These are phyloP conservation scores for Pegoplata infirma DNA, from an alignment of 2,888 invertebrate genomes.

Conservation along the genomic window DNA sequence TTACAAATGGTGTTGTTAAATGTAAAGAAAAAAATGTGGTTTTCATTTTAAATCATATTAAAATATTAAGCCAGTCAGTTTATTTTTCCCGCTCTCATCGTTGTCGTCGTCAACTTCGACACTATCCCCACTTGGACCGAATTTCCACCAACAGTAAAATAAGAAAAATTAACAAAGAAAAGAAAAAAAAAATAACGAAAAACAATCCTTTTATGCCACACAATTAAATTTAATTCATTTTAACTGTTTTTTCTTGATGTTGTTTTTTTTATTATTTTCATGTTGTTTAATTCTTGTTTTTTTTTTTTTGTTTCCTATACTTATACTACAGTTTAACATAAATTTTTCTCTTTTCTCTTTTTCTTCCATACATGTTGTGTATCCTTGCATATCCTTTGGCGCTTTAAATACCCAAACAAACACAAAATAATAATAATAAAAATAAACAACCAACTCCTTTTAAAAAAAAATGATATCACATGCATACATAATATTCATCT, in stretches of 20 bases:
- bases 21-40: neutral
- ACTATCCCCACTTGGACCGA: conserved; percentile 17
- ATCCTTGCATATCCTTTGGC: conserved; percentile 43
- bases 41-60: conserved; percentile 54
- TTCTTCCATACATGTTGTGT: conserved; percentile 44
- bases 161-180: conserved; percentile 24
- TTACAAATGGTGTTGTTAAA: neutral
- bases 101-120: neutral
- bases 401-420: conserved; percentile 26
- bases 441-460: conserved; percentile 16
- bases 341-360: conserved; percentile 23
- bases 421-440: too few relatives aligned
- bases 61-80: conserved; percentile 51
- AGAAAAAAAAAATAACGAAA: conserved; percentile 32
- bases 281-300: conserved; percentile 56
- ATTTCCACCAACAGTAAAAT: conserved; percentile 3
- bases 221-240: conserved; percentile 65
- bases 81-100: neutral
- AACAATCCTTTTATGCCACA: conserved; percentile 52
- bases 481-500: conserved; percentile 16
- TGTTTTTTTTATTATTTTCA: conserved; percentile 60
- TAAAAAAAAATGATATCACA: conserved; percentile 22
- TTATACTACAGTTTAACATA: conserved; percentile 44
- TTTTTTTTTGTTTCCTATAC: conserved; percentile 45
- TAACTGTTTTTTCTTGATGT: conserved; percentile 52